These are phyloP conservation scores for Lanistes nyassanus DNA, from an alignment of 1,140 invertebrate genomes.

Conservation along the genomic window DNA sequence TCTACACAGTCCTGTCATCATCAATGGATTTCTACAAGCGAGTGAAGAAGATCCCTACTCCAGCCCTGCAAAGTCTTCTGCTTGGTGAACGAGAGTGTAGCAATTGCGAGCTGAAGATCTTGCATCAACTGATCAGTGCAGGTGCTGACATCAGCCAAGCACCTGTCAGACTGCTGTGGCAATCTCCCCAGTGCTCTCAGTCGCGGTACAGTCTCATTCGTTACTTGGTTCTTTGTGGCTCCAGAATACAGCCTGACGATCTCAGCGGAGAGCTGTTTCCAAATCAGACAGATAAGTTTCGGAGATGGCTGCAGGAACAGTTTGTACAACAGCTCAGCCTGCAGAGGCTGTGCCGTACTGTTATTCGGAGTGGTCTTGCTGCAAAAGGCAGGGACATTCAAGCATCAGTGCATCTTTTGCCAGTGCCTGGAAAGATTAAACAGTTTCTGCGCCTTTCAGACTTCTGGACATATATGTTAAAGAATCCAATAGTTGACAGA, in stretches of 20 bases:
- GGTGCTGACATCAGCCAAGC: slow-evolving; percentile 30
- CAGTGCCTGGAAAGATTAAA: slow-evolving; percentile 31
- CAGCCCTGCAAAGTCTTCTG: slow-evolving; percentile 25
- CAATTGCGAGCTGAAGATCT: slow-evolving; percentile 10
- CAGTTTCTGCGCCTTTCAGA: slow-evolving; percentile 27
- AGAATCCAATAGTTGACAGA: background rate
- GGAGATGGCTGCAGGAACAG: slow-evolving; percentile 19
- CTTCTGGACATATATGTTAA: slow-evolving; percentile 8
- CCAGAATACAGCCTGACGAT: slow-evolving; percentile 11
- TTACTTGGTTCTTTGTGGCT: slow-evolving; percentile 23
- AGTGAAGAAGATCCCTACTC: slow-evolving; percentile 28
- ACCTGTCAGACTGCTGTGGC: background rate
- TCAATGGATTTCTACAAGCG: slow-evolving; percentile 35
- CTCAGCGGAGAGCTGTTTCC: background rate
- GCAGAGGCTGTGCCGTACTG: slow-evolving; percentile 25
- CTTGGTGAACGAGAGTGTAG: slow-evolving; percentile 12
- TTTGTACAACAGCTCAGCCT: slow-evolving; percentile 21
- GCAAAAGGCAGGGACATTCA: slow-evolving; percentile 20
- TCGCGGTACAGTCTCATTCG: slow-evolving; percentile 14
- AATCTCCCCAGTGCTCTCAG: slow-evolving; percentile 9
- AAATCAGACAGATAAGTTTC: background rate
- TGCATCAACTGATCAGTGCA: slow-evolving; percentile 34
- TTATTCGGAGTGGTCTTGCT: slow-evolving; percentile 22
- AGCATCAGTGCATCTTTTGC: slow-evolving; percentile 24
- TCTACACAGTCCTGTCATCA: slow-evolving; percentile 23